A percentile compares a stretch with the other conserved stretches of the same genome.
Evolutionary conservation across 2,797 vertebrate genomes (phyloP).

Genomic region (Bucorvus abyssinicus): DNA sequence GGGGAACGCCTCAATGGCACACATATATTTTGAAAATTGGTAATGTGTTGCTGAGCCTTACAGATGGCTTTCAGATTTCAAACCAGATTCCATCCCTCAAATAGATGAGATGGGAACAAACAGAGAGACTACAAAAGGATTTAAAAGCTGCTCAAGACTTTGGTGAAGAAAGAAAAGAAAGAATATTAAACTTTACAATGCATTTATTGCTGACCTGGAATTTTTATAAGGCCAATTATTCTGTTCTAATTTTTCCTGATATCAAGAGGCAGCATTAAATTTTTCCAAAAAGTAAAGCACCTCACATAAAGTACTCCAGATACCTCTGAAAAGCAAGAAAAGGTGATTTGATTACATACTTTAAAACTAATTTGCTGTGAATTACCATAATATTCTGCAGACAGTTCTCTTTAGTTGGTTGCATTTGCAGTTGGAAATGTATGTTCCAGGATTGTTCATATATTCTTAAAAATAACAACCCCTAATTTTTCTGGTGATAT

Average conservation of each 20-base stretch:
- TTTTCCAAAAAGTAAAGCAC: background rate
- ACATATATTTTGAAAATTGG: background rate
- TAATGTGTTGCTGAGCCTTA: background rate
- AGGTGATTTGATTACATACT: constrained; percentile 67
- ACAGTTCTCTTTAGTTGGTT: constrained; percentile 10
- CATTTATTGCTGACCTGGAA: constrained; percentile 6
- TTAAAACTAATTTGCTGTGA: constrained; percentile 50
- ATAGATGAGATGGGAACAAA: background rate
- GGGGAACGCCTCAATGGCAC: background rate
- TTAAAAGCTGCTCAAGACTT: constrained; percentile 22
- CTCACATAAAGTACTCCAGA: constrained; percentile 10
- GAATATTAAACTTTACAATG: background rate
- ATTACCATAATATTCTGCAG: constrained; percentile 37
- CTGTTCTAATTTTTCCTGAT: background rate
- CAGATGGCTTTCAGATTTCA: background rate
- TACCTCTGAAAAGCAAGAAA: constrained; percentile 52
- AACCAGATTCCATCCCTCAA: background rate
- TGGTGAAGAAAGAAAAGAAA: background rate
- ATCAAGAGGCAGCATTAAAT: constrained; percentile 33
- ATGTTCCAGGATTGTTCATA: background rate
- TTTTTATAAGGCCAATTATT: constrained; percentile 59
- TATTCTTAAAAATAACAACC: background rate
- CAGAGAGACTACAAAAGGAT: background rate
- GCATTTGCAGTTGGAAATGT: background rate
- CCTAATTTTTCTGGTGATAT: background rate